These are phyloP conservation scores for Syncerus caffer DNA, from an alignment of 2,797 vertebrate genomes.

Conservation along the genomic window DNA sequence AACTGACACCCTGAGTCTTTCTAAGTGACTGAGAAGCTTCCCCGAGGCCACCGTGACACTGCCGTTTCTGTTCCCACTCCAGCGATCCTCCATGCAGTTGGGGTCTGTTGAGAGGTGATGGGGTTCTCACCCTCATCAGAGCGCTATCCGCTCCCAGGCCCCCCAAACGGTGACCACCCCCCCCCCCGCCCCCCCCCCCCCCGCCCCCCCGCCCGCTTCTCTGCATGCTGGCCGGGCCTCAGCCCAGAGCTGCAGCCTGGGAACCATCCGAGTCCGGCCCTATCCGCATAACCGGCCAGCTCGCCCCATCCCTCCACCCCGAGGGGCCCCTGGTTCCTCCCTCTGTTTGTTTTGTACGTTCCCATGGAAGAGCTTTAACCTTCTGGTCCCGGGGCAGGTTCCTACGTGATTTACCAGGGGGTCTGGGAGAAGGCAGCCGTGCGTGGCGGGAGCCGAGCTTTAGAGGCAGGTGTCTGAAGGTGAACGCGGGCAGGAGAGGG, in stretches of 20 bases:
- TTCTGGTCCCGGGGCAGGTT: background rate
- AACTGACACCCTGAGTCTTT: background rate
- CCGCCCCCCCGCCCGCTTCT: accelerated
- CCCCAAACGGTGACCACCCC: background rate
- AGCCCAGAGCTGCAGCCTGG: background rate
- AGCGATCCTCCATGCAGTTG: background rate
- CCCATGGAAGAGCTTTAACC: background rate
- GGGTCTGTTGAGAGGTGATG: background rate
- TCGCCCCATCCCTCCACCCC: background rate
- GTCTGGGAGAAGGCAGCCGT: background rate
- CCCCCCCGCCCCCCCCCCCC: too few relatives aligned
- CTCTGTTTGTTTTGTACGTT: background rate
- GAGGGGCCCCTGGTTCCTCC: background rate
- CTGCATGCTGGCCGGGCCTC: background rate
- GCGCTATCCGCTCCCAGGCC: accelerated
- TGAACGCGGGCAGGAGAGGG: background rate
- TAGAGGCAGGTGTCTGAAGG: accelerated
- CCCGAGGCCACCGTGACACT: background rate
- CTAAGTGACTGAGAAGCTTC: background rate
- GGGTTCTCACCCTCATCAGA: accelerated
- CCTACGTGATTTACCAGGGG: background rate
- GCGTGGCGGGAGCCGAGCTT: accelerated
- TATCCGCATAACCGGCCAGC: background rate
- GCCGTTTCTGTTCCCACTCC: background rate
- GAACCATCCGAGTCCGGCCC: background rate